These are phyloP conservation scores for Rotaria macrura DNA, from an alignment of 2,888 invertebrate species.

Conservation along the genomic window DNA sequence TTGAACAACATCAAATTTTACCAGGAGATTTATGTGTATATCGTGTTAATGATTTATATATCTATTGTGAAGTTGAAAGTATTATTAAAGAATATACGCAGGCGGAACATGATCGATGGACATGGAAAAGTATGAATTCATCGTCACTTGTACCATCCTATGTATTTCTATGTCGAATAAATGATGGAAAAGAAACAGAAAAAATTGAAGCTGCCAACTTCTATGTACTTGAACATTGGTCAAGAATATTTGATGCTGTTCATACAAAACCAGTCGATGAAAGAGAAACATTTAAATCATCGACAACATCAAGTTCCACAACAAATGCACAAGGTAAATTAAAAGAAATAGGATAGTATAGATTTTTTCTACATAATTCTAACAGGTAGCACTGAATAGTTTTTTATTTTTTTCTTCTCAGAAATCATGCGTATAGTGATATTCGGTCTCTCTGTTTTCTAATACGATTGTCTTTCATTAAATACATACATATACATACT, in stretches of 20 bases:
- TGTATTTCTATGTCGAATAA: conserved; percentile 9
- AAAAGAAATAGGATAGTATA: background rate
- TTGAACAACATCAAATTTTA: conserved; percentile 26
- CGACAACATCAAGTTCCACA: background rate
- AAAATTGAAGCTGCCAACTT: conserved; percentile 21
- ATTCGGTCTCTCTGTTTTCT: no score
- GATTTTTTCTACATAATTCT: no score
- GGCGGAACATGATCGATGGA: background rate
- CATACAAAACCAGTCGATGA: conserved; percentile 29
- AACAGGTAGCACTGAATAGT: no score
- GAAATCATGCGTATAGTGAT: no score
- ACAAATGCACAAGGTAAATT: background rate
- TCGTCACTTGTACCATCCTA: background rate
- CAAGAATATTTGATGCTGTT: conserved; percentile 32
- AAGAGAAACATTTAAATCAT: conserved; percentile 30
- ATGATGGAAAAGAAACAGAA: conserved; percentile 7
- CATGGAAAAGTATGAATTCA: background rate
- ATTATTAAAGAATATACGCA: background rate
- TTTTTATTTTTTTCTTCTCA: no score
- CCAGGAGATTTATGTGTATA: conserved; percentile 32
- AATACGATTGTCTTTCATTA: no score
- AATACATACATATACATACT: no score
- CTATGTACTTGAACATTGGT: conserved; percentile 34
- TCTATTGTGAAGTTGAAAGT: conserved; percentile 30
- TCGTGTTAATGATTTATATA: conserved; percentile 22